Evolutionary conservation across 2,797 vertebrate species (phyloP), one percentile per base, ranked within the genome.

Genomic region (Sebastes flavidus): DNA sequence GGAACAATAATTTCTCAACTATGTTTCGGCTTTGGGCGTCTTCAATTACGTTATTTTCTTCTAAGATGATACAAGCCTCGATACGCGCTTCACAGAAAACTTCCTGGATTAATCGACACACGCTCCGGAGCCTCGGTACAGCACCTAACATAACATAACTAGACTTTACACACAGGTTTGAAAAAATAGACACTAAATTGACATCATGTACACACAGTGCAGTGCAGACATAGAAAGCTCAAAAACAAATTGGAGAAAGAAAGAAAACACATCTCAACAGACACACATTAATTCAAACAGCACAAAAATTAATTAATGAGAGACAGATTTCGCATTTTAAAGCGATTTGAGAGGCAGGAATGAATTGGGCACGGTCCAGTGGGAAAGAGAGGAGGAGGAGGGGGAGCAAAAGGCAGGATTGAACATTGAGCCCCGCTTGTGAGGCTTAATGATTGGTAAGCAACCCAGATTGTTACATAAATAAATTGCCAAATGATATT

Each of bases 391-490:
- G 65, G 32, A 54, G 24, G 24, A 59, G 34, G 75, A 29, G 55
- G 55, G 73, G 49, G 24, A 49, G 67, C 32, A 56, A 61, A 63
- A 38, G 30, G 38, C 61, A 42, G 24, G 63, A 69, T 24, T 85
- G 65, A 82, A 88, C 46, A 14, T 74, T 80, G 14, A 81, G 65
- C 56, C 54, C 32, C 0, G 9, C 46, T 77, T 62, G 29, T 36
- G 29, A 84, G 30, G 54, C 75, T 80, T 85, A 84, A 77, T 81
- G 54, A 80, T 72, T 69, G 58, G 75, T 79, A 79, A 83, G 78
- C 61, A 78, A 75, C 2, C 11, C 20, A 3, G 25, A 66, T 65
- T 78, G 58, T 76, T 77, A 16, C 34, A 80, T 55, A 42, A 72
- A 73, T 71, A 55, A 72, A 73, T 71, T 73, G 30, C 46, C 46